Evolutionary conservation across 2,888 invertebrate species (phyloP).

Genomic region (Anoplius nigerrimus): DNA sequence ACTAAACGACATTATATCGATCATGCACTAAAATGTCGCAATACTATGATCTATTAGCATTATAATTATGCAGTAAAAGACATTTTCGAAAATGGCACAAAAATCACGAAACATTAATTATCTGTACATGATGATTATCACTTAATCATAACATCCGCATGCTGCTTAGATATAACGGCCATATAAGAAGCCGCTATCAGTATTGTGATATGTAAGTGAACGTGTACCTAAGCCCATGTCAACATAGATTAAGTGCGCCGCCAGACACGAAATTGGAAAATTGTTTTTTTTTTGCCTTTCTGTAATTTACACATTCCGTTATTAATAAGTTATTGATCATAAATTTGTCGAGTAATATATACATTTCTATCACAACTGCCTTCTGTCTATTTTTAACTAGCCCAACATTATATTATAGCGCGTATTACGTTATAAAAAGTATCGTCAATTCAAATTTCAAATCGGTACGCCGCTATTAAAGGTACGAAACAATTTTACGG

Average conservation of each 20-base stretch:
- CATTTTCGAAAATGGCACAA: not conserved
- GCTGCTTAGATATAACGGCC: conserved; percentile 5
- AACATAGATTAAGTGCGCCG: conserved; percentile 18
- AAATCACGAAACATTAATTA: too few relatives aligned
- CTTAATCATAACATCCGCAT: conserved; percentile 22
- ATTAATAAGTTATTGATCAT: conserved; percentile 5
- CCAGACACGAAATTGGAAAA: conserved; percentile 16
- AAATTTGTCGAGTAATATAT: not conserved
- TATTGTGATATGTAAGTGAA: conserved; percentile 23
- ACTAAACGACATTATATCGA: conserved; percentile 3
- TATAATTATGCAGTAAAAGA: not conserved
- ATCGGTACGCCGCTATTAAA: too few relatives aligned
- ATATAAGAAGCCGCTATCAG: conserved; percentile 11
- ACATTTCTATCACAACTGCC: not conserved
- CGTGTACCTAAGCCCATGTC: conserved; percentile 18
- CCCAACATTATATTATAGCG: too few relatives aligned
- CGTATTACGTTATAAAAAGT: too few relatives aligned
- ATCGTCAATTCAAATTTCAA: too few relatives aligned
- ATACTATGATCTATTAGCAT: too few relatives aligned
- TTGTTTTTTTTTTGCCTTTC: conserved; percentile 24
- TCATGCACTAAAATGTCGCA: not conserved
- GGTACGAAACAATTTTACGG: too few relatives aligned
- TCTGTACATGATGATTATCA: conserved; percentile 5
- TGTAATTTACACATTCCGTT: not conserved
- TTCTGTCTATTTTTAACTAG: too few relatives aligned